These are phyloP conservation scores for Toxostoma redivivum DNA, from an alignment of 2,113 vertebrate genomes.

Conservation along the genomic window DNA sequence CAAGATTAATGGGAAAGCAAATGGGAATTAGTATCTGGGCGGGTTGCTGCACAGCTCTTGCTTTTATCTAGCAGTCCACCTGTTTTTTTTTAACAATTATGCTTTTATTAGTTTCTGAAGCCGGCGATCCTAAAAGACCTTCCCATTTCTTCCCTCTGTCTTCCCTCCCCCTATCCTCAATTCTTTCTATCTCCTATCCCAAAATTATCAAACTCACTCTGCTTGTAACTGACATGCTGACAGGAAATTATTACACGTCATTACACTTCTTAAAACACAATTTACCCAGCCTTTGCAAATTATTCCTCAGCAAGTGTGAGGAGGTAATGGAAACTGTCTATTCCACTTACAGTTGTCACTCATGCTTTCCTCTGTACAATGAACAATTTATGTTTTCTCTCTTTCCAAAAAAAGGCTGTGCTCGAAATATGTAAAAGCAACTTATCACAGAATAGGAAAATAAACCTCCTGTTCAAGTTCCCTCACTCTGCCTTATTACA, in stretches of 20 bases:
- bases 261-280: slow-evolving; percentile 86
- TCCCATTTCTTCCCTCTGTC: not conserved
- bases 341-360: slow-evolving; percentile 73
- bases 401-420: not conserved
- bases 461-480: not conserved
- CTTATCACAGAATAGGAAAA: not conserved
- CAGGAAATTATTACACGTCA: slow-evolving; percentile 86
- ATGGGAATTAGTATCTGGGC: slow-evolving; percentile 64
- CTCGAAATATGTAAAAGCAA: slow-evolving; percentile 9
- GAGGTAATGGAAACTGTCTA: slow-evolving; percentile 85
- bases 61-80: slow-evolving; percentile 65
- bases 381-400: slow-evolving; percentile 52
- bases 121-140: slow-evolving; percentile 35
- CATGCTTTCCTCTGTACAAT: slow-evolving; percentile 58
- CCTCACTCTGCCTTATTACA: not conserved
- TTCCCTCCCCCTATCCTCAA: not conserved
- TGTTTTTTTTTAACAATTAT: slow-evolving; percentile 44
- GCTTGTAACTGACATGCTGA: slow-evolving; percentile 77
- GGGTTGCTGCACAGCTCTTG: slow-evolving; percentile 35
- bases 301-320: slow-evolving; percentile 73
- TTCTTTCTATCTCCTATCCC: slow-evolving; percentile 27
- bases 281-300: slow-evolving; percentile 83
- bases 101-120: slow-evolving; percentile 54
- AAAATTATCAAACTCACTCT: slow-evolving; percentile 46
- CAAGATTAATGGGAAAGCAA: slow-evolving; percentile 65